Evolutionary conservation across 1,140 invertebrate species (phyloP), one percentile per base, ranked within the genome.

Genomic region (Drosophila sp.): DNA sequence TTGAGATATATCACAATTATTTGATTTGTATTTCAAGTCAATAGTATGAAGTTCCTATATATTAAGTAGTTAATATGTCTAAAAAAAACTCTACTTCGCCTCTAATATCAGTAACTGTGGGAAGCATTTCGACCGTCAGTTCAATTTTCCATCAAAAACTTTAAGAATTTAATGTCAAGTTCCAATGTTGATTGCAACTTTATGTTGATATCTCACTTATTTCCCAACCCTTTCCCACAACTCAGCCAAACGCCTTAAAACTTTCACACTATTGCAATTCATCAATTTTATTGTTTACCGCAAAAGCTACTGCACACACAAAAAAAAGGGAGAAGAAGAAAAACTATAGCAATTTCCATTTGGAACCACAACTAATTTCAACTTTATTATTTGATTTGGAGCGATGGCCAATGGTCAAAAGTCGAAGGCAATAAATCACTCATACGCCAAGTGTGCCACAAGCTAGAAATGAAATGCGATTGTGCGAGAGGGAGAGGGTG

Each of bases 321-420:
- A 25, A 7, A 48, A 14, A 11, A 48, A 61, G 38, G 21, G 25
- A 11, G n/a, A 8, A 27, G 9, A 36, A 34, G 13, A 11, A 65
- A 83, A 84, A 83, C 76, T 70, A 74, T 79, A 63, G 41, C 77
- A 77, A 82, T 82, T 82, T 89, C 83, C 83, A 82, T 78, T 78
- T 56, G 64, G 34, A 43, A 82, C 83, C 78, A 64, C 83, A 87
- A 82, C 83, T 87, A 87, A 87, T 87, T 87, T 89, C 75, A 87
- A 87, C 83, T 87, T 87, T 79, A 87, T 81, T 86, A 86, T 87
- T 86, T 72, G 67, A 76, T 58, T 79, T 69, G 40, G 18, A 76
- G 48, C 63, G 57, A 54, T 77, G 50, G 46, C 40, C 75, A 67
- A 40, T 57, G 61, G 69, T 41, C 61, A 71, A 53, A 63, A 87